Evolutionary conservation across 2,888 invertebrate genomes (phyloP), one percentile per base, ranked within the genome.

Genomic region (Nowickia ferox): DNA sequence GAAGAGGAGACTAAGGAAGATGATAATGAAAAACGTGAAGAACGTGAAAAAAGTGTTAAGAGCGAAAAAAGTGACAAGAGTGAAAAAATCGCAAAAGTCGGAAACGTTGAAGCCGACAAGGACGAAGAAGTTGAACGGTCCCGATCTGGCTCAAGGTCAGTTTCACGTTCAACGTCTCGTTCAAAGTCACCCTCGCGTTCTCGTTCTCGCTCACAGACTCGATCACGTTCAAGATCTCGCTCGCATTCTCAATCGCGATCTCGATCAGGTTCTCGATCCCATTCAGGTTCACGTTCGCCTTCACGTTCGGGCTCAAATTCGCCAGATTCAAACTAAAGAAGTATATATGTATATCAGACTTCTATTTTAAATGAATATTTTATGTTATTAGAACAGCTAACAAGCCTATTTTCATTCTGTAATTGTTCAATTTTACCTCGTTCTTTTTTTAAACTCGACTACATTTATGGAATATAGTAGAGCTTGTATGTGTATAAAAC

Each of bases 221-320:
- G 74, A 9, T 85, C 85, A 2, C 30, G 74, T 1, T 85, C 85
- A 2, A 48, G 74, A 19, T 78, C 85, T 8, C 68, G 22, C 13
- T 85, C 85, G 2, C 61, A 74, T n/a, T 82, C 79, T 9, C 72
- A 40, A 44, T 40, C 84, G 1, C 66, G 46, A 11, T 84, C 84
- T 3, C 59, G 75, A 44, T 84, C 84, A 10, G 66, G 80, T 1
- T 84, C 84, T 11, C 69, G 46, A 5, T 84, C 84, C 5, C 71
- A 22, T n/a, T 84, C 84, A 42, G 53, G 44, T 9, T 81, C 85
- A 5, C 74, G 65, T 19, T 84, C 84, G 19, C 66, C 38, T 9
- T 85, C 85, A 11, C 74, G 75, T 65, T 85, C 85, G 3, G 82
- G 85, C 11, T 86, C 86, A 11, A 83, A 86, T 55, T 83, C 86